These are phyloP conservation scores for Ciconia boyciana DNA, from an alignment of 2,113 vertebrate genomes.

Conservation along the genomic window DNA sequence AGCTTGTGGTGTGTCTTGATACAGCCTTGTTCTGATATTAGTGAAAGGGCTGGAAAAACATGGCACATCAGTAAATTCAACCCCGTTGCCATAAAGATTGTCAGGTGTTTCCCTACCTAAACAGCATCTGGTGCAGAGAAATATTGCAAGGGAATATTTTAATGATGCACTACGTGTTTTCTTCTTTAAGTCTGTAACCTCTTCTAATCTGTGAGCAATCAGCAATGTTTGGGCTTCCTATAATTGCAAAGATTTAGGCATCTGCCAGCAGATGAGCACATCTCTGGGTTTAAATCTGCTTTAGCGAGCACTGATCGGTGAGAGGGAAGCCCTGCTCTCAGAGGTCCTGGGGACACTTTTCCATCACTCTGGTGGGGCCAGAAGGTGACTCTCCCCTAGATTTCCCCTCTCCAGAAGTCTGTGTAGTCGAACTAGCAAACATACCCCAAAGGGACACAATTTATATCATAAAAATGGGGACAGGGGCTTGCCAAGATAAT, in stretches of 20 bases:
- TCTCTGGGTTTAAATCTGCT: not conserved
- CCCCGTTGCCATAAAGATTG: not conserved
- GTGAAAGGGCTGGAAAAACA: not conserved
- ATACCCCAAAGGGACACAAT: not conserved
- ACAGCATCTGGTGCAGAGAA: not conserved
- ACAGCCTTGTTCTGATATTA: not conserved
- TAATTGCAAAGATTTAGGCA: not conserved
- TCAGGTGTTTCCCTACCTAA: not conserved
- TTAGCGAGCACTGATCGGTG: not conserved
- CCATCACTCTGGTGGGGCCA: not conserved
- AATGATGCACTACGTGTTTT: not conserved
- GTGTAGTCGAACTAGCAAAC: not conserved
- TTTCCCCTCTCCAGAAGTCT: not conserved
- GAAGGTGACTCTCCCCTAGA: not conserved
- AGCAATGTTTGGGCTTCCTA: not conserved
- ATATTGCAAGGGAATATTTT: not conserved
- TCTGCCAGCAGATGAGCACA: not conserved
- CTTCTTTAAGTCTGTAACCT: not conserved
- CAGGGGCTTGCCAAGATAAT: not conserved
- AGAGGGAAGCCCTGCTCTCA: not conserved
- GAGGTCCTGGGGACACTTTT: not conserved
- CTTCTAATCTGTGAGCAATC: not conserved
- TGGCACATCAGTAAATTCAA: fast-evolving
- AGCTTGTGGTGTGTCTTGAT: not conserved
- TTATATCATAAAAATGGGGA: not conserved